These are phyloP conservation scores for Synanthedon formicaeformis DNA, from an alignment of 2,888 invertebrate genomes.

Conservation along the genomic window DNA sequence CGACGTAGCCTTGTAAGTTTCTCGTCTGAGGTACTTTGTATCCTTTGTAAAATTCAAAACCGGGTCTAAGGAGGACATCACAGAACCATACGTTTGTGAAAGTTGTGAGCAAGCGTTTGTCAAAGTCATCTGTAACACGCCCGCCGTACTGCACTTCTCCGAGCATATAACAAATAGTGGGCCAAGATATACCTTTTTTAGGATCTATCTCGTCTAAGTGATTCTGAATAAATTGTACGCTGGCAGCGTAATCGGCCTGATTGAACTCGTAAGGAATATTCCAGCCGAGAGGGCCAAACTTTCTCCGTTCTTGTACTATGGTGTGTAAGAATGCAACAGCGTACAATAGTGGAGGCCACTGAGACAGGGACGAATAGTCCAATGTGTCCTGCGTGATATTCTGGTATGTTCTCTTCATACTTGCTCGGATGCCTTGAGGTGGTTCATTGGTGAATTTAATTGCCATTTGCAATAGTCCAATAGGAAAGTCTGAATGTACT, in stretches of 20 bases:
- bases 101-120: conserved; percentile 91
- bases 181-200: conserved; percentile 97
- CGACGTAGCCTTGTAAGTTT: conserved; percentile 81
- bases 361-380: conserved; percentile 90
- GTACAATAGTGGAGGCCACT: conserved; percentile 95
- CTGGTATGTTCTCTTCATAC: conserved; percentile 94
- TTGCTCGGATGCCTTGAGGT: conserved; percentile 92
- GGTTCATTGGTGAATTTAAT: conserved; percentile 98
- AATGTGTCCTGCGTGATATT: conserved; percentile 88
- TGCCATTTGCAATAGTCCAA: conserved; percentile 87
- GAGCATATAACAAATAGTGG: conserved; percentile 96
- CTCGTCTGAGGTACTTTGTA: conserved; percentile 91
- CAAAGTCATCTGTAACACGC: conserved; percentile 96
- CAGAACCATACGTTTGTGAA: conserved; percentile 97
- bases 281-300: conserved; percentile 97
- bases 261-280: conserved; percentile 97
- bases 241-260: conserved; percentile 95
- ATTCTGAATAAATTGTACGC: conserved; percentile 96
- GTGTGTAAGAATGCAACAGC: conserved; percentile 96
- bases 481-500: conserved; percentile 93
- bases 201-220: conserved; percentile 97
- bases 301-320: conserved; percentile 93
- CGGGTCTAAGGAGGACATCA: conserved; percentile 85
- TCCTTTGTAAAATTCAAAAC: conserved; percentile 93
- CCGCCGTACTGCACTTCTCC: conserved; percentile 92